Conservation (phyloP, 2,888 invertebrate genomes). For the Hemaris fuciformis region DNA sequence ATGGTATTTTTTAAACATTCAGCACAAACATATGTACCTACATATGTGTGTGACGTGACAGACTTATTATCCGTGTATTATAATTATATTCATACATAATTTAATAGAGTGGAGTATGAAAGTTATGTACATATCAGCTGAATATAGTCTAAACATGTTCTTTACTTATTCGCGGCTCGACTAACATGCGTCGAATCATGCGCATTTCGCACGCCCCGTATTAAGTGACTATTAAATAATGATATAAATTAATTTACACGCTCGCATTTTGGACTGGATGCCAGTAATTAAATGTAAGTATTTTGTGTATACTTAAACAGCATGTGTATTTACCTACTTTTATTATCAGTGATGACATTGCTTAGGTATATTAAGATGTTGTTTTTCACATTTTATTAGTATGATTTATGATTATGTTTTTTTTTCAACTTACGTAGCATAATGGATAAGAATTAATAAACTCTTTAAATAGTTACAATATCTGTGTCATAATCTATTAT, state of each 20-base stretch:
- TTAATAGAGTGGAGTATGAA: background rate
- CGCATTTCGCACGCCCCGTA: conserved; percentile 37
- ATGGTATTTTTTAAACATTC: background rate
- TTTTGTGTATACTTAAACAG: background rate
- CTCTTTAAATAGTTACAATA: background rate
- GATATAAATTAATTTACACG: conserved; percentile 50
- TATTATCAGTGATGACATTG: background rate
- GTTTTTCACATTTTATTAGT: background rate
- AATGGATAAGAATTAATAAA: background rate
- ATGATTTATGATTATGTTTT: background rate
- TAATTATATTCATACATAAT: conserved; percentile 9
- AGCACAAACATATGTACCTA: no score
- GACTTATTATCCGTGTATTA: background rate
- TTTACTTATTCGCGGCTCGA: conserved; percentile 11
- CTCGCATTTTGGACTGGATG: conserved; percentile 38
- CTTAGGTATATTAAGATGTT: background rate
- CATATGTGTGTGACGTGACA: background rate
- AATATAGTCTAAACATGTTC: conserved; percentile 11
- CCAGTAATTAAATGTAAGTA: conserved; percentile 39
- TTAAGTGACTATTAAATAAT: conserved; percentile 32
- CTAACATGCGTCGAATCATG: conserved; percentile 15
- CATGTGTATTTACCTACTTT: background rate
- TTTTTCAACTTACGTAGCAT: background rate
- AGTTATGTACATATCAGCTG: background rate
- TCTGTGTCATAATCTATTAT: background rate